These are phyloP conservation scores for Emydocephalus ijimae DNA, from an alignment of 2,113 vertebrate species.

Conservation along the genomic window DNA sequence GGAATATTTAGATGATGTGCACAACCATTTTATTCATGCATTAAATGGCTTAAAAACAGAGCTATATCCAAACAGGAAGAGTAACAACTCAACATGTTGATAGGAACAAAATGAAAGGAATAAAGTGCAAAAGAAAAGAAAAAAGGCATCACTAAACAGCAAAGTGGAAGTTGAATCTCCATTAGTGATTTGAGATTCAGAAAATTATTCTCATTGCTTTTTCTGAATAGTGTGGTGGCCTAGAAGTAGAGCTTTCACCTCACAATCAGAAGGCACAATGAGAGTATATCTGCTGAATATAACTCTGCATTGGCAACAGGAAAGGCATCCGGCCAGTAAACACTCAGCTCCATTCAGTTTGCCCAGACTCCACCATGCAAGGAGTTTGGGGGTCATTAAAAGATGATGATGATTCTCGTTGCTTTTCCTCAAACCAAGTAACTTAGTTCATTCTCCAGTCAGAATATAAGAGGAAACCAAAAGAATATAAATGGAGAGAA, in stretches of 20 bases:
- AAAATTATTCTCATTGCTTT: not conserved
- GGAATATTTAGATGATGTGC: constrained; percentile 34
- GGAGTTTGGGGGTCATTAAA: too few relatives aligned
- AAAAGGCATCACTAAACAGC: not conserved
- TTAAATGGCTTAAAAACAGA: not conserved
- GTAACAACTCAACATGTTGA: not conserved
- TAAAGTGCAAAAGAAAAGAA: not conserved
- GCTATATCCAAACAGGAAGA: not conserved
- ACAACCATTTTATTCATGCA: not conserved
- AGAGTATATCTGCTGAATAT: too few relatives aligned
- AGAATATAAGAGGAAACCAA: not conserved
- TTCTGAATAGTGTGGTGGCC: not conserved
- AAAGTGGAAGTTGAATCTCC: not conserved
- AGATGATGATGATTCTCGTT: not conserved
- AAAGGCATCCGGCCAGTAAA: too few relatives aligned
- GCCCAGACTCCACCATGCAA: too few relatives aligned
- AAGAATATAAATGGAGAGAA: not conserved
- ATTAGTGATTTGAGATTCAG: not conserved
- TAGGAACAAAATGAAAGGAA: not conserved
- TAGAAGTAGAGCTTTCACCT: too few relatives aligned
- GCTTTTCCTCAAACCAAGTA: not conserved
- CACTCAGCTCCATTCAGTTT: too few relatives aligned
- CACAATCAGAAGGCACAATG: too few relatives aligned
- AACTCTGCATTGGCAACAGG: too few relatives aligned
- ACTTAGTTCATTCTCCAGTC: not conserved